Base-by-base conservation (phyloP, 2,113 vertebrate species). In the Burhinus oedicnemus region DNA sequence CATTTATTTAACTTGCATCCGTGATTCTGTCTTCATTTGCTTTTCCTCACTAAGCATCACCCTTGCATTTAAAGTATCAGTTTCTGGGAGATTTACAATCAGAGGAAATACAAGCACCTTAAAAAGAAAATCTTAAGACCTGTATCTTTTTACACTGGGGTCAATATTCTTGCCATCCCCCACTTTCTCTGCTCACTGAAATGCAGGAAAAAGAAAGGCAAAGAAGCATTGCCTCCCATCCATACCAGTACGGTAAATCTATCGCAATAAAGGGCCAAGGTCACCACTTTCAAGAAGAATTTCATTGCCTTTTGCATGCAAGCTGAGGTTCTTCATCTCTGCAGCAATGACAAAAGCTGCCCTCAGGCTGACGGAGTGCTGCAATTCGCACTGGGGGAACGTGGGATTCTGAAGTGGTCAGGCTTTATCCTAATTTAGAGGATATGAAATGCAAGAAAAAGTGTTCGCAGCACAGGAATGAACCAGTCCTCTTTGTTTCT, bases 271-370 rank as follows among this genome's bases (percentile, higher is more conserved):
- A 95, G 51, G 70, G 42, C 29, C 78, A 81, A 45, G 34, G 89
- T 93, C 78, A 91, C 11, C 66, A 52, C 77, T 94, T 95, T 89
- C 66, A 52, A 79, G 58, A 60, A 25, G 76, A 95, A 95, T 92
- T 92, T 91, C 6, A 7, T 84, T 91, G 69, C 49, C 51, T 74
- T 90, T 91, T 2, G 3, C 77, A 13, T 64, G 54, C 62, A 55
- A 94, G 47, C 61, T 4, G 11, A 86, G 44, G 89, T 42, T 85
- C 85, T 79, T 95, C 71, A 58, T 74, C 79, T 87, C 51, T 38
- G 6, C 11, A 17, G 34, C 26, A 49, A 87, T 79, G 36, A 89
- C 55, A 95, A 93, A 80, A 8, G n/a, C 51, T 96, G 61, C 65
- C 85, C 68, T 90, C n/a, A 4, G 87, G 71, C 68, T 92, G 26